phyloP scores from a whole-genome alignment of 2,888 invertebrate species.

The Hanleya hanleyi region DNA sequence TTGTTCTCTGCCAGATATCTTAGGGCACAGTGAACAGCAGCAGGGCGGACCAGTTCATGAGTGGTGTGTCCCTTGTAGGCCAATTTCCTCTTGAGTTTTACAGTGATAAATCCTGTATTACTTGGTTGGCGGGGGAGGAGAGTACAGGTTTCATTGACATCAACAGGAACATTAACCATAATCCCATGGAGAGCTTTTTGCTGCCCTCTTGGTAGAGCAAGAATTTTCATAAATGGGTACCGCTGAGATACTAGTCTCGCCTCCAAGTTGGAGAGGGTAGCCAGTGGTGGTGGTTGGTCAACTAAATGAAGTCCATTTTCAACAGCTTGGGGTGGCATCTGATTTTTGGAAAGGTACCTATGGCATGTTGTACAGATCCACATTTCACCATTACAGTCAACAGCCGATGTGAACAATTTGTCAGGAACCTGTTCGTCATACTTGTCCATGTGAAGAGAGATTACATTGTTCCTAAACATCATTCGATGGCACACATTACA shows the following conservation, averaged over 20 bases:
- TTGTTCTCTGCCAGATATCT: neutral
- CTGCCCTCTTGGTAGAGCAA: conserved; percentile 10
- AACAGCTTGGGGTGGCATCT: conserved; percentile 3
- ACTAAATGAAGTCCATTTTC: neutral
- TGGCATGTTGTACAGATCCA: conserved; percentile 13
- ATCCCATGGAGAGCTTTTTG: conserved; percentile 8
- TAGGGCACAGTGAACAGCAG: neutral
- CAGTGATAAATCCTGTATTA: neutral
- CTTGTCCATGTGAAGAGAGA: too few species aligned
- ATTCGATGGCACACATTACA: too few species aligned
- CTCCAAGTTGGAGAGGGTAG: neutral
- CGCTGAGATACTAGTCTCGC: neutral
- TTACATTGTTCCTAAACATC: too few species aligned
- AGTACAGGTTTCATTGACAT: neutral
- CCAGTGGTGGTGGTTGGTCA: neutral
- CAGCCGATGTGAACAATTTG: too few species aligned
- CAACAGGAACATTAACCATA: conserved; percentile 13
- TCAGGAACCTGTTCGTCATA: too few species aligned
- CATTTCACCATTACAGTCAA: neutral
- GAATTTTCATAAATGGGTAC: conserved; percentile 13
- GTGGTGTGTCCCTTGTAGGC: neutral
- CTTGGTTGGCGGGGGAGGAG: neutral
- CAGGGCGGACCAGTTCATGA: neutral
- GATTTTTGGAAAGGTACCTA: neutral
- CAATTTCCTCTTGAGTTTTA: neutral